phyloP scores from a whole-genome alignment of 2,797 vertebrate species.

The Intellagama lesueurii region DNA sequence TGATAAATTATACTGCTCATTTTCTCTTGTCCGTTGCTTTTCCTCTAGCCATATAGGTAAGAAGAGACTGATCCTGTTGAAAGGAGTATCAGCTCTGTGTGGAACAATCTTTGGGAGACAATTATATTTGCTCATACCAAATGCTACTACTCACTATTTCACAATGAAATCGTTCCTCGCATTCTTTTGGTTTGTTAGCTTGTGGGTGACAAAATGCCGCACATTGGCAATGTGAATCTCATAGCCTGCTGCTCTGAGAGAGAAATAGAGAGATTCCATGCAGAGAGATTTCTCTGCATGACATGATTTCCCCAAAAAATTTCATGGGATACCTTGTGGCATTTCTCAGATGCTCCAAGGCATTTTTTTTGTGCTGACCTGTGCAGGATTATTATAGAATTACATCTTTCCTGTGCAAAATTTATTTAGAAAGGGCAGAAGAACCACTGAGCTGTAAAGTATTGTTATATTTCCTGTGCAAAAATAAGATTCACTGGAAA shows the following conservation, averaged over 20 bases:
- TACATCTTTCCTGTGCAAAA: too few species aligned
- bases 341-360: too few species aligned
- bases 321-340: too few species aligned
- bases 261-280: neutral
- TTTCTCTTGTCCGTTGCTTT: neutral
- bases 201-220: too few species aligned
- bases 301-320: neutral
- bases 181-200: neutral
- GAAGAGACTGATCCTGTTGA: neutral
- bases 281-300: too few species aligned
- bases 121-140: neutral
- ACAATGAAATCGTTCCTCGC: neutral
- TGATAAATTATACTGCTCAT: neutral
- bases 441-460: too few species aligned
- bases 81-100: neutral
- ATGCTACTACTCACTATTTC: neutral
- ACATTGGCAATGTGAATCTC: neutral
- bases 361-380: too few species aligned
- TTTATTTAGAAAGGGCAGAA: too few species aligned
- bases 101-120: neutral
- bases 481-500: too few species aligned
- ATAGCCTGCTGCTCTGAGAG: neutral
- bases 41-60: neutral
- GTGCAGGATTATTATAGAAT: too few species aligned
- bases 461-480: too few species aligned